Evolutionary conservation across 2,113 vertebrate genomes (phyloP).

Genomic region (Cephalopholis sonnerati): DNA sequence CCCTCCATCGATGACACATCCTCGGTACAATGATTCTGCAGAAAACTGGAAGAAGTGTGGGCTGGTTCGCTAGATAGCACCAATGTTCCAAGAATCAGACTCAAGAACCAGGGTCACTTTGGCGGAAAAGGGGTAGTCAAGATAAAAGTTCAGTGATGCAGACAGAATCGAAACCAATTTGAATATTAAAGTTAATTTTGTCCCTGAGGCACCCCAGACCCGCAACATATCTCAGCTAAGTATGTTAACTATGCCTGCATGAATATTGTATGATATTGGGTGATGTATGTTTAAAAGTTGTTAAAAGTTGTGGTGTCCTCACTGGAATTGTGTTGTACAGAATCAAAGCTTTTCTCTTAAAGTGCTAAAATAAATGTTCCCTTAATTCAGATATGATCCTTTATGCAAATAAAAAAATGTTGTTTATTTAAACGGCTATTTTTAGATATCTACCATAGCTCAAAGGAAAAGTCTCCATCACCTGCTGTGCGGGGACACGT

Average conservation of each 20-base stretch:
- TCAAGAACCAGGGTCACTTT: too few species aligned
- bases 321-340: background rate
- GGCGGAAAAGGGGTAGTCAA: background rate
- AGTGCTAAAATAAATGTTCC: background rate
- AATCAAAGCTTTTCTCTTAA: conserved; percentile 27
- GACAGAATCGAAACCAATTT: conserved; percentile 8
- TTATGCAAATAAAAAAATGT: conserved; percentile 29
- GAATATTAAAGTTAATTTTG: background rate
- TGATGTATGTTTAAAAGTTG: conserved; percentile 27
- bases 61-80: too few species aligned
- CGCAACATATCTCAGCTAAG: background rate
- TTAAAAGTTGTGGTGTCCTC: conserved; percentile 8
- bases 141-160: conserved; percentile 26
- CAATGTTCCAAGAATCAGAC: too few species aligned
- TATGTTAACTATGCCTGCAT: conserved; percentile 41
- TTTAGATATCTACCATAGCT: conserved; percentile 41
- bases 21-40: too few species aligned
- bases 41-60: too few species aligned
- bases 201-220: conserved; percentile 1
- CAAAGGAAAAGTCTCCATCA: conserved; percentile 27
- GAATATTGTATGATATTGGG: conserved; percentile 23
- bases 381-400: conserved; percentile 4
- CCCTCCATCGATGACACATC: too few species aligned
- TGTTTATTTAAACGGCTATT: conserved; percentile 35
- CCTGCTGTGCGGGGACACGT: conserved; percentile 32